Percentiles rank a stretch among this genome's conserved stretches.
Evolutionary conservation across 2,113 vertebrate genomes (phyloP).

Genomic region (Sturnira hondurensis): DNA sequence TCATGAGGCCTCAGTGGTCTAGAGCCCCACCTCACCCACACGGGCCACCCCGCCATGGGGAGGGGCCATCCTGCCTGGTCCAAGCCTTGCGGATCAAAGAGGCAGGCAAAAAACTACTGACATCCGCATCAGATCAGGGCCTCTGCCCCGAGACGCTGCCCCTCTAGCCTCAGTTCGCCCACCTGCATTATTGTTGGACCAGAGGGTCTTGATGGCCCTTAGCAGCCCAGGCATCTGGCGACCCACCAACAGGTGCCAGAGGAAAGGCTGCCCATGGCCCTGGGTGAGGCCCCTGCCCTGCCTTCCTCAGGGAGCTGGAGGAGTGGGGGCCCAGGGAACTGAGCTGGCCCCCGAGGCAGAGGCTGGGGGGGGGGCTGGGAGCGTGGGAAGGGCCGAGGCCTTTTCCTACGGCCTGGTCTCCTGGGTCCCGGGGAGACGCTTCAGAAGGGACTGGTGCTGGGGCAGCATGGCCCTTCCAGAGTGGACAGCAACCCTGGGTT

Average conservation of each 20-base stretch:
- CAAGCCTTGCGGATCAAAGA: neutral
- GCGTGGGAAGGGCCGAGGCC: neutral
- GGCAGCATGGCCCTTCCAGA: neutral
- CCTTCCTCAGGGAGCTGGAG: neutral
- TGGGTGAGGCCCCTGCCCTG: neutral
- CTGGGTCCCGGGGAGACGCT: neutral
- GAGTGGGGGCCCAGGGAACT: neutral
- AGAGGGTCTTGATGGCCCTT: neutral
- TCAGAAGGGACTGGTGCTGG: neutral
- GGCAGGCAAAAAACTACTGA: neutral
- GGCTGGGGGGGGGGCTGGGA: accelerated
- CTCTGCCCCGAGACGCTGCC: neutral
- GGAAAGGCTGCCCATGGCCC: neutral
- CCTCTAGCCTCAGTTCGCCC: neutral
- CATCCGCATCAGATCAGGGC: neutral
- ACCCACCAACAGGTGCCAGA: neutral
- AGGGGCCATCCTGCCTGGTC: neutral
- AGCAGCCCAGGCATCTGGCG: neutral
- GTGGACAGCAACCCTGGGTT: neutral
- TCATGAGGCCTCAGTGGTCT: neutral
- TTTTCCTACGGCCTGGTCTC: no score
- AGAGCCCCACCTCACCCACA: no score
- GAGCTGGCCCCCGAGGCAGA: neutral
- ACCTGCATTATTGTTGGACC: neutral
- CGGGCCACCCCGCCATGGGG: accelerated